These are phyloP conservation scores for Plestiodon gilberti DNA, from an alignment of 2,113 vertebrate genomes.

Conservation along the genomic window DNA sequence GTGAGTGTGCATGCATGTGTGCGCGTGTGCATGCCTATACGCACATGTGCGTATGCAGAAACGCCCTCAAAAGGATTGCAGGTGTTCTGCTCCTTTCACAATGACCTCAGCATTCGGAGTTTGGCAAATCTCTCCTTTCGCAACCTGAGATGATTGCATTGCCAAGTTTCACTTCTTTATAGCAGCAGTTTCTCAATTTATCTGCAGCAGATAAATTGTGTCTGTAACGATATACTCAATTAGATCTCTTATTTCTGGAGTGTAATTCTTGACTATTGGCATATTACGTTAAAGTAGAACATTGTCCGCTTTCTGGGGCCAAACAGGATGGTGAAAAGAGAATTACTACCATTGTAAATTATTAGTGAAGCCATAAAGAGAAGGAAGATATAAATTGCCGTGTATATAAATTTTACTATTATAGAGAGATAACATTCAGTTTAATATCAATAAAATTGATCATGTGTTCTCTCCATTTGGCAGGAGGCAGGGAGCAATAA, in stretches of 20 bases:
- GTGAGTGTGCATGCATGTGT: background rate
- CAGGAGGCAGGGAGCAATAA: background rate
- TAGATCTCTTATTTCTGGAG: background rate
- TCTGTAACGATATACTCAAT: background rate
- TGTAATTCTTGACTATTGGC: slow-evolving; percentile 15
- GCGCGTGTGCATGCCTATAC: no score
- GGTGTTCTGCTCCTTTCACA: background rate
- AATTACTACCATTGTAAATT: slow-evolving; percentile 45
- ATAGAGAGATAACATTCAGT: slow-evolving; percentile 24
- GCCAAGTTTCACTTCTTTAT: slow-evolving; percentile 14
- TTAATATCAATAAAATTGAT: slow-evolving; percentile 46
- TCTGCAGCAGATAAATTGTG: slow-evolving; percentile 7
- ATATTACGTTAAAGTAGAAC: slow-evolving; percentile 28
- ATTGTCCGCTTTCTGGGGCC: background rate
- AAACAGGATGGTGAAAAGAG: slow-evolving; percentile 14
- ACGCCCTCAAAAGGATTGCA: background rate
- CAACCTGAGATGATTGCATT: background rate
- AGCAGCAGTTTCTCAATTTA: slow-evolving; percentile 13
- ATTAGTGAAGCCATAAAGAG: background rate
- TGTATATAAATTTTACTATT: slow-evolving; percentile 48
- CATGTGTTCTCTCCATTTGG: slow-evolving; percentile 3
- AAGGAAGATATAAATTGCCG: slow-evolving; percentile 8
- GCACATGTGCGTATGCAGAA: background rate
- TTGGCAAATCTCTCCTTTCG: background rate
- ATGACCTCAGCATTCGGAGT: background rate